Base-by-base conservation (phyloP, 2,797 vertebrate species). In the Paedocypris micromegethes region DNA sequence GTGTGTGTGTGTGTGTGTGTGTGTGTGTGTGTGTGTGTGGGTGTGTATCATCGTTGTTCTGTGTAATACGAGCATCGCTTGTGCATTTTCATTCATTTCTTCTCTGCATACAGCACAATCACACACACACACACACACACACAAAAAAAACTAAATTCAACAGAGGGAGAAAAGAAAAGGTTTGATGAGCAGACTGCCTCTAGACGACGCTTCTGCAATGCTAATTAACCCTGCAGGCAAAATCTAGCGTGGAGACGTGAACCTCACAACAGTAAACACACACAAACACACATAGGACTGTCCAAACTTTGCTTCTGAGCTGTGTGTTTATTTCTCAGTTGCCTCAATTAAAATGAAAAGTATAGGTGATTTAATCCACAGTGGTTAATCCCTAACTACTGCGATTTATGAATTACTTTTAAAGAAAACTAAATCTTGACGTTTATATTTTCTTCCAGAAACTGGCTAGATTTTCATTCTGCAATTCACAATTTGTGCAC, bases 161-260 rank as follows among this genome's bases (percentile, higher is more conserved):
- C 39, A 66, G 49, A 62, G 1, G 37, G 52, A 66, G 58, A 60
- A 70, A 73, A 70, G 44, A 45, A 48, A 81, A 81, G 85, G 77
- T 86, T 85, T 85, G 86, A 83, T 86, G 82, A 82, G 85, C 80
- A 43, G 61, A 80, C 84, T 79, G 84, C 84, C 85, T 83, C 81
- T 83, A 83, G 85, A 86, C 84, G 79, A 68, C 45, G 73, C 79
- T 86, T 86, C 84, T 89, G 84, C 85, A 88, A 85, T 84, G 85
- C 85, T 88, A 86, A 88, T 87, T 82, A 83, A 81, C 80, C 77
- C 72, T 65, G 58, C 72, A 76, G 69, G 74, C 72, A 71, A 74
- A 74, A 75, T 62, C 66, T 59, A 59, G 72, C 77, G 70, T 63
- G 58, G 43, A 70, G 66, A 49, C 58, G 63, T 60, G 71, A 75